These are phyloP conservation scores for Amphiura filiformis DNA, from an alignment of 35 echinoderm and acorn worm genomes.

Conservation along the genomic window DNA sequence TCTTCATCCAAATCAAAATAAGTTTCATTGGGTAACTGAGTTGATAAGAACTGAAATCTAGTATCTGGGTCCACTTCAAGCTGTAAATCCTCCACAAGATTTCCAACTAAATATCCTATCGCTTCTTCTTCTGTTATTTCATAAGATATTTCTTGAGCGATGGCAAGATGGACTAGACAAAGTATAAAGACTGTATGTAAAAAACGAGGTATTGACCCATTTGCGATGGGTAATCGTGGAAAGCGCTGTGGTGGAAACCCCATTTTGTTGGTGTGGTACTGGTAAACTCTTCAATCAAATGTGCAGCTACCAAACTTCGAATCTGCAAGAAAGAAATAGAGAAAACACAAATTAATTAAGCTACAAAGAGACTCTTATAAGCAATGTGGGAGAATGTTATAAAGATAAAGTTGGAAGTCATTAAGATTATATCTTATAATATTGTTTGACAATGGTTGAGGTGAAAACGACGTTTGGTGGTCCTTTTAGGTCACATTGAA, in stretches of 20 bases:
- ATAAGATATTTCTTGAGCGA: slow-evolving; percentile 45
- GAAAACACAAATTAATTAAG: too few relatives aligned
- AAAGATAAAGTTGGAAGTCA: too few relatives aligned
- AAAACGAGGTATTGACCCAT: background rate
- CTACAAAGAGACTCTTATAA: too few relatives aligned
- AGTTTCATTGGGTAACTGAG: slow-evolving; percentile 39
- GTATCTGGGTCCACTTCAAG: slow-evolving; percentile 17
- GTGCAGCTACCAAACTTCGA: too few relatives aligned
- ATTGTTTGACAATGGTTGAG: too few relatives aligned
- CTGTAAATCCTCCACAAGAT: slow-evolving; percentile 35
- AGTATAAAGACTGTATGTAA: background rate
- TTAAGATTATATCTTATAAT: too few relatives aligned
- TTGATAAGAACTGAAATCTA: slow-evolving; percentile 44
- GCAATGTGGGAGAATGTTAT: too few relatives aligned
- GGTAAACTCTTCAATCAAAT: too few relatives aligned
- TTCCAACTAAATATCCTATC: slow-evolving; percentile 37
- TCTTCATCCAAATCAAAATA: slow-evolving; percentile 43
- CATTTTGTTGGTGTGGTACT: background rate
- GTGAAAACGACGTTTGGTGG: too few relatives aligned
- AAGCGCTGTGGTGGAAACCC: background rate
- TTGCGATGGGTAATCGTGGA: background rate
- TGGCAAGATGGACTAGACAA: background rate
- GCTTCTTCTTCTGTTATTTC: slow-evolving; percentile 49
- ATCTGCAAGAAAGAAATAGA: too few relatives aligned
- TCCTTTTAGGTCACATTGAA: background rate